Evolutionary conservation across 2,888 invertebrate species (phyloP), one percentile per base, ranked within the genome.

Genomic region (Catocala nupta): DNA sequence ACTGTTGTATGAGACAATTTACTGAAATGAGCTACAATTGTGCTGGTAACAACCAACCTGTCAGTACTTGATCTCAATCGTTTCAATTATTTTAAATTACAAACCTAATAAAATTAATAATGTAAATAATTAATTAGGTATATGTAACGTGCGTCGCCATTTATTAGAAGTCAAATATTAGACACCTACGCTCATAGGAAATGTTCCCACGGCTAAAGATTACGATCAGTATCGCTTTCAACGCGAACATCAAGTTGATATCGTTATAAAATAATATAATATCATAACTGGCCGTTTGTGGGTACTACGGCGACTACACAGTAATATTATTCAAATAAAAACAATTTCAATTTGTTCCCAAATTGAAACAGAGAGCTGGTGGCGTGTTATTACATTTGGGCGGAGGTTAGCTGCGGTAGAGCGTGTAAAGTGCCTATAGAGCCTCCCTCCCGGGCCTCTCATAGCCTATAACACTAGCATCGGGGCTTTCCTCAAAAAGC

Each of bases 311-410:
- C 71, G 73, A 81, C 78, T 77, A 78, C 76, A 78, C 76, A 82
- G 86, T 86, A 90, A 91, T 92, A 90, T 92, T 94, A 94, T 94
- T 94, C 93, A 94, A 94, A 94, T 93, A 94, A 93, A 93, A 92
- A 93, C 94, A 91, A 94, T 94, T 94, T 93, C 94, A 94, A 94
- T 94, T 94, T 94, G 94, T 90, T 90, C 85, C 89, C 89, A 94
- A 94, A 94, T 94, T 94, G 94, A 94, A 94, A 93, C 92, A 92
- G 94, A 92, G 92, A 91, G 87, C 92, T 87, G 90, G 87, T 90
- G 89, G 88, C 89, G 84, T 88, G 91, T 91, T 94, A 94, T 94
- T 94, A 91, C 92, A 86, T 90, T 90, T 90, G 92, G 91, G 93
- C 89, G 91, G 90, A 92, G 92, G 93, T 93, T 93, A 92, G 90